Conservation (phyloP, 1,140 invertebrate genomes). For the Polypedilum vanderplanki region DNA sequence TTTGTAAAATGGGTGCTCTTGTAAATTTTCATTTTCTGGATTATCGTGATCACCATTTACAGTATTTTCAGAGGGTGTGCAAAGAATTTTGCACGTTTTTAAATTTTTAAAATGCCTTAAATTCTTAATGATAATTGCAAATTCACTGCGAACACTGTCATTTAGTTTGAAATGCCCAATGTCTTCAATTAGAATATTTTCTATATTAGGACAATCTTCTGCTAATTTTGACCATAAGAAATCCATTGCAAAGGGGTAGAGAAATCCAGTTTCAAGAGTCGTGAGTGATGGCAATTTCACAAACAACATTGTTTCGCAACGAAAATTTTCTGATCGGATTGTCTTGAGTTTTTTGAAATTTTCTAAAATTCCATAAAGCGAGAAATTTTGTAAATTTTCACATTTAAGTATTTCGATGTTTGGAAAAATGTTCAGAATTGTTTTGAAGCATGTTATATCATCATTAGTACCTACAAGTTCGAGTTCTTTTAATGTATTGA, state of each 20-base stretch:
- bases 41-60: not conserved
- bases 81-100: not conserved
- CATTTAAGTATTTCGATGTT: not conserved
- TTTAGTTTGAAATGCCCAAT: not conserved
- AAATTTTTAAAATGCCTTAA: not conserved
- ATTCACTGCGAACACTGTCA: not conserved
- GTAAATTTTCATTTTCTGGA: not conserved
- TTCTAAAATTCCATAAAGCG: not conserved
- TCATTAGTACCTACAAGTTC: not conserved
- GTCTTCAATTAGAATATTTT: not conserved
- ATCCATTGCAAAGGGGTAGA: not conserved
- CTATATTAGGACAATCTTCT: slow-evolving; percentile 6
- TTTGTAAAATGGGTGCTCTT: not conserved
- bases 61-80: not conserved
- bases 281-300: not conserved
- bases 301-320: not conserved
- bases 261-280: not conserved
- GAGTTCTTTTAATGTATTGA: not conserved
- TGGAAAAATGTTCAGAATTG: not conserved
- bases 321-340: not conserved
- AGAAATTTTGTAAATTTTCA: slow-evolving; percentile 1
- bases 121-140: not conserved
- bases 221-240: not conserved
- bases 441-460: not conserved
- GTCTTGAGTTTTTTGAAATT: not conserved